Base-by-base conservation (phyloP, 2,113 vertebrate species). In the Nothobranchius kuhntae region DNA sequence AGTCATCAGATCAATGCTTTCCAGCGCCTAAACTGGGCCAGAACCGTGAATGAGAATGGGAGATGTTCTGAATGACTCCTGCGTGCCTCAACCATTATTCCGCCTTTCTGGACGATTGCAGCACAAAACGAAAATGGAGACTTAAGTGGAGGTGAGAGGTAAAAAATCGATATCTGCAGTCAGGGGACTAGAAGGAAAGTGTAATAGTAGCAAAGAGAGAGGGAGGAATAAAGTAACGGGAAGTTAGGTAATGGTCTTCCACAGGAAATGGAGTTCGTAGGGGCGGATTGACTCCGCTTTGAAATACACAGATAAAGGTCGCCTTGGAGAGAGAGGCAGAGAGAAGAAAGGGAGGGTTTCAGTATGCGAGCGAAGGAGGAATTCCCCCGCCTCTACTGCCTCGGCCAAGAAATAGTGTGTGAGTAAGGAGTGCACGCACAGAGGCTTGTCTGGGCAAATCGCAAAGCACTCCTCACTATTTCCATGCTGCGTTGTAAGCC, bases 371-470 rank as follows among this genome's bases (percentile, higher is more conserved):
- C 64, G 58, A 84, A 89, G 80, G 81, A 93, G 92, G 92, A 93
- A 93, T 93, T 93, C 90, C 92, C 92, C 92, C 89, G 82, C 92
- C 92, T 92, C 84, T 78, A 73, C 86, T 79, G 85, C 78, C 87
- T 80, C 30, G 71, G 86, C 87, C 88, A 91, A 91, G 84, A 88
- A 89, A 80, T 87, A 85, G 77, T 78, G 87, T 48, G 73, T 67
- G 72, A 36, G 80, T 59, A 55, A 71, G 68, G 72, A 68, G 81
- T 81, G 87, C 64, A 55, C 51, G 85, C 68, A 83, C 52, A 75
- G 79, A 86, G 89, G 85, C 91, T 92, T 92, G 91, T 89, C 92
- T 87, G 90, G 90, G 87, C 91, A 92, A 88, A 91, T 88, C 86
- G 82, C 81, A 81, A 82, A 87, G 81, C 81, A 78, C 86, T 89